A percentile compares a stretch with the other conserved stretches of the same genome.
These are phyloP conservation scores for Capitulum mitella DNA, from an alignment of 2,888 invertebrate genomes.

Conservation along the genomic window DNA sequence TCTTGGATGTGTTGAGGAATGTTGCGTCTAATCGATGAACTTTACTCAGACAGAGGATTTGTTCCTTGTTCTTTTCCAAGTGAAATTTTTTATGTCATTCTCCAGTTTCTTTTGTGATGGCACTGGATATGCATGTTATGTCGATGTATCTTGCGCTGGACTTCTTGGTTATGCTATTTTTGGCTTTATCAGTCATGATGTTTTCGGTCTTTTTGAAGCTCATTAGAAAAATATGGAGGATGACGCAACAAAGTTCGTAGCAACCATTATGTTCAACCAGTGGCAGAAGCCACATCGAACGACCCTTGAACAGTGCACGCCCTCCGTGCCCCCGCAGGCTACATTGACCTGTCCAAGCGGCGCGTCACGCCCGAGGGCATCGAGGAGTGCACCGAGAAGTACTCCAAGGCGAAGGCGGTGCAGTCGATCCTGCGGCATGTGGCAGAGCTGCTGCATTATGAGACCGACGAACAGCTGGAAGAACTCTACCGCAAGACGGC, in stretches of 20 bases:
- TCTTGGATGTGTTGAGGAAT: too few relatives aligned
- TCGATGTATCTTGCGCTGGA: neutral
- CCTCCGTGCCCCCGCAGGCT: slow-evolving; percentile 64
- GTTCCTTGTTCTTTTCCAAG: too few relatives aligned
- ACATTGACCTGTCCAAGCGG: slow-evolving; percentile 98
- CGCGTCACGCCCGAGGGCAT: slow-evolving; percentile 97
- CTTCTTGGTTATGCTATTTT: neutral
- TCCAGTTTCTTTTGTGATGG: too few relatives aligned
- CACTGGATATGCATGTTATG: too few relatives aligned
- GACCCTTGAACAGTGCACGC: too few relatives aligned
- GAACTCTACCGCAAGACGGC: slow-evolving; percentile 93
- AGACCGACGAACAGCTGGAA: slow-evolving; percentile 84
- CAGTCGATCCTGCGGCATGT: slow-evolving; percentile 97
- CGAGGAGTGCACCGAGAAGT: slow-evolving; percentile 95
- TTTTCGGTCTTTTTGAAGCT: neutral
- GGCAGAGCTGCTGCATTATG: slow-evolving; percentile 85
- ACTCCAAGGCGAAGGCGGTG: slow-evolving; percentile 95
- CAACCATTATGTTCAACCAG: neutral
- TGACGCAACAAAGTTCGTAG: neutral
- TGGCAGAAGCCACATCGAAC: neutral
- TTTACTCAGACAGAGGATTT: too few relatives aligned
- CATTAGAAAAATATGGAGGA: neutral
- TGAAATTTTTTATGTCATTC: too few relatives aligned
- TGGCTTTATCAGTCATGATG: neutral
- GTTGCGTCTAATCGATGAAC: too few relatives aligned